These are phyloP conservation scores for Drosophila picticornis DNA, from an alignment of 2,888 invertebrate genomes.

Conservation along the genomic window DNA sequence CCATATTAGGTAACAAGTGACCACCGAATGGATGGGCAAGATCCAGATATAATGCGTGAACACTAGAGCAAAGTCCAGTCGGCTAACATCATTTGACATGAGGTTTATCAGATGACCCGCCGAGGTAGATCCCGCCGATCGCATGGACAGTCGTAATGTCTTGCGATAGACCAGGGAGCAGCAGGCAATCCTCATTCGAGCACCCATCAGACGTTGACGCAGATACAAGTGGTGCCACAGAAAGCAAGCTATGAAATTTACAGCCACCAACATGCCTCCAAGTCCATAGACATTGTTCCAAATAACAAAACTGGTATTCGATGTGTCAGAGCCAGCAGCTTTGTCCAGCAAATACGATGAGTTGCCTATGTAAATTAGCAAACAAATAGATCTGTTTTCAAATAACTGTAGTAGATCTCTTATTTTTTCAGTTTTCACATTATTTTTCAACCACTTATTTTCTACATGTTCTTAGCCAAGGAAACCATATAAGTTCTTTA, in stretches of 20 bases:
- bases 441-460: not conserved
- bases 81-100: slow-evolving; percentile 96
- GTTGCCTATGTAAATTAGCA: slow-evolving; percentile 2
- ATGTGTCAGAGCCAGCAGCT: not conserved
- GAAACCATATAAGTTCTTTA: not conserved
- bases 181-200: slow-evolving; percentile 88
- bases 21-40: slow-evolving; percentile 89
- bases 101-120: slow-evolving; percentile 97
- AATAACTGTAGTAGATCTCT: not conserved
- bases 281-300: slow-evolving; percentile 83
- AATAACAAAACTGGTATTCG: slow-evolving; percentile 26
- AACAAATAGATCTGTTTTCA: not conserved
- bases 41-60: slow-evolving; percentile 96
- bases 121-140: slow-evolving; percentile 89
- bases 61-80: slow-evolving; percentile 94
- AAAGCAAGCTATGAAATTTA: slow-evolving; percentile 86
- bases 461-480: not conserved
- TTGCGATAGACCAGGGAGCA: slow-evolving; percentile 85
- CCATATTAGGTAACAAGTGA: slow-evolving; percentile 92
- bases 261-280: slow-evolving; percentile 82
- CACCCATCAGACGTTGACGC: slow-evolving; percentile 86
- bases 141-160: slow-evolving; percentile 89
- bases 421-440: not conserved
- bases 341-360: not conserved
- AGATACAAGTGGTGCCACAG: slow-evolving; percentile 85